Evolutionary conservation across 1,140 invertebrate species (phyloP).

Genomic region (Arion vulgaris): DNA sequence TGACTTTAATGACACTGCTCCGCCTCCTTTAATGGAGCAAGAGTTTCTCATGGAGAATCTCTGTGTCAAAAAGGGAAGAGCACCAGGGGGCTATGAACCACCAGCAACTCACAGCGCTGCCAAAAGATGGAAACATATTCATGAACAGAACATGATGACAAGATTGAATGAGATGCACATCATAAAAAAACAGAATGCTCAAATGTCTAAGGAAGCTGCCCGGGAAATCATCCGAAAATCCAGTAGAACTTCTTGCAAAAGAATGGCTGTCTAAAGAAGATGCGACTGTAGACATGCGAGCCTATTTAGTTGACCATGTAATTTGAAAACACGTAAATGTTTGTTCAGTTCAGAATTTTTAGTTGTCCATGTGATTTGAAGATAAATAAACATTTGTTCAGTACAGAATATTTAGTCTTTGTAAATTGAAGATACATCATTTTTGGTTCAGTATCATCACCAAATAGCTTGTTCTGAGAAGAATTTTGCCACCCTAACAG

Average conservation of each 20-base stretch:
- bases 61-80: constrained; percentile 11
- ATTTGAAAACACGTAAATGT: not conserved
- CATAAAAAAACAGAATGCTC: constrained; percentile 62
- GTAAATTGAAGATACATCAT: no score
- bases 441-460: no score
- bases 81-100: constrained; percentile 10
- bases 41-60: constrained; percentile 32
- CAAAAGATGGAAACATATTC: constrained; percentile 63
- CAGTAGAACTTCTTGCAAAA: constrained; percentile 69
- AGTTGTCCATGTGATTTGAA: no score
- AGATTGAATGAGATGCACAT: constrained; percentile 61
- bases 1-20: constrained; percentile 27
- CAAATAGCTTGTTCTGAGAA: no score
- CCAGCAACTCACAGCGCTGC: constrained; percentile 58
- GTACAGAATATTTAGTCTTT: no score
- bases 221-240: constrained; percentile 65
- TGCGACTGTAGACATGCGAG: constrained; percentile 67
- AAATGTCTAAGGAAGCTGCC: constrained; percentile 58
- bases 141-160: constrained; percentile 69
- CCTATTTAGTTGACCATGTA: constrained; percentile 65
- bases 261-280: constrained; percentile 69
- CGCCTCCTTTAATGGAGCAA: not conserved
- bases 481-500: no score
- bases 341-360: no score
- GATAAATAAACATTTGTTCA: no score